Conservation (phyloP, 1,140 invertebrate genomes). For the Drosophila setifemur region DNA sequence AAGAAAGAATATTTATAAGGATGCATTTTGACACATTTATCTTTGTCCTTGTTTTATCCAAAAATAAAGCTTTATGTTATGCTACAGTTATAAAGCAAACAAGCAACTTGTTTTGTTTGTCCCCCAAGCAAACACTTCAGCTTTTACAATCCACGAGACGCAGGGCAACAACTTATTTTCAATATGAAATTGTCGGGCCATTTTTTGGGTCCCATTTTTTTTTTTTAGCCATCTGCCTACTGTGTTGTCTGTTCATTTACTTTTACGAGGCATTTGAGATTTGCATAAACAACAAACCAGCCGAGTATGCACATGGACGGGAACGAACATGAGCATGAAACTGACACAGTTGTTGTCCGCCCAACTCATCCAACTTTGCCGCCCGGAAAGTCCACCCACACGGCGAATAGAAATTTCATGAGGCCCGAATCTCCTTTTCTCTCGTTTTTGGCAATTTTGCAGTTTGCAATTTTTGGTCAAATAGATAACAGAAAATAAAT, state of each 20-base stretch:
- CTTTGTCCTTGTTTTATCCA: no score
- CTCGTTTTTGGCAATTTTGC: constrained; percentile 24
- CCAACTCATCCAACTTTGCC: background rate
- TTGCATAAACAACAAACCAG: constrained; percentile 46
- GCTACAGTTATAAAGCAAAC: no score
- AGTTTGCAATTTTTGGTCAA: constrained; percentile 50
- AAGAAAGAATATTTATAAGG: no score
- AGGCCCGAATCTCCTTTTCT: constrained; percentile 1
- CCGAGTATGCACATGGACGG: background rate
- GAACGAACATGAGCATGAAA: constrained; percentile 14
- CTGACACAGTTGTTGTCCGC: constrained; percentile 21
- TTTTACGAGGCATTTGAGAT: constrained; percentile 58
- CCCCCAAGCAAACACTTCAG: constrained; percentile 12
- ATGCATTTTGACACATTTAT: no score
- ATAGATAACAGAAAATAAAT: constrained; percentile 56
- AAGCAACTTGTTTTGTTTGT: background rate
- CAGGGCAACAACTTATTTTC: constrained; percentile 32
- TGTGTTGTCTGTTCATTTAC: constrained; percentile 36
- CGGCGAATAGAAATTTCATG: constrained; percentile 41
- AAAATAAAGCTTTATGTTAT: no score
- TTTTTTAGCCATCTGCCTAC: background rate
- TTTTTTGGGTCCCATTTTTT: no score
- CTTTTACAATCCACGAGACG: constrained; percentile 14
- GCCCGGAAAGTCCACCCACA: background rate
- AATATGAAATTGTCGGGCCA: constrained; percentile 13